phyloP scores from a whole-genome alignment of 2,113 vertebrate genomes.

The Podarcis cretensis region DNA sequence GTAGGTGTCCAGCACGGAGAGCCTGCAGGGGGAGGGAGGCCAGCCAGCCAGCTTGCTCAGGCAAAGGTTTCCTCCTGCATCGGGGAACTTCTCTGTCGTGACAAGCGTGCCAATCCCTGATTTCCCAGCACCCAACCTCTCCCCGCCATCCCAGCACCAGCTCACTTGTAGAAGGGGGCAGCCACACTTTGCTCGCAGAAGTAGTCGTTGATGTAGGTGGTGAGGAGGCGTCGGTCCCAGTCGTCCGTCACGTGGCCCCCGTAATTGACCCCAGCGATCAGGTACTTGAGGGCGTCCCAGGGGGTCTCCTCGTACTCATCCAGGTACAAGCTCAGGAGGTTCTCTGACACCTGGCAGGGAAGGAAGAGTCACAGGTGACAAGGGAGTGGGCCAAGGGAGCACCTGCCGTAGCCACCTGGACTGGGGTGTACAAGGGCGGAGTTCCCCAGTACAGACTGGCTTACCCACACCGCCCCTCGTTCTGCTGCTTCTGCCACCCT shows the following conservation, averaged over 20 bases:
- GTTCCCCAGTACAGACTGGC: neutral
- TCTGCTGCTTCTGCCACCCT: too few species aligned
- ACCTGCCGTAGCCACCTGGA: too few species aligned
- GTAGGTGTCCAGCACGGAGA: conserved; percentile 79
- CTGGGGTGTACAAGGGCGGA: neutral
- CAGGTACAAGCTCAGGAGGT: conserved; percentile 85
- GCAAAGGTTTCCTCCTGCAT: neutral
- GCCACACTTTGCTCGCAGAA: conserved; percentile 83
- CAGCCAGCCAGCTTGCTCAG: neutral
- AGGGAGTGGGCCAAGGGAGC: too few species aligned
- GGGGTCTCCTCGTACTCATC: conserved; percentile 87
- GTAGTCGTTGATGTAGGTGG: conserved; percentile 88
- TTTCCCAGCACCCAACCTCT: too few species aligned
- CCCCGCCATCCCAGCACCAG: neutral
- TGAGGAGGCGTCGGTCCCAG: conserved; percentile 88
- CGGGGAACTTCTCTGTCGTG: rapidly evolving
- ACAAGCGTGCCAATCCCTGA: too few species aligned
- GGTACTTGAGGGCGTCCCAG: conserved; percentile 90
- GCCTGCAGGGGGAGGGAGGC: conserved; percentile 62
- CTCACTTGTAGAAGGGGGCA: conserved; percentile 78
- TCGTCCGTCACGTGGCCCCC: conserved; percentile 90
- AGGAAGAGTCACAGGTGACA: neutral
- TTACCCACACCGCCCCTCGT: too few species aligned
- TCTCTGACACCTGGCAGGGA: conserved; percentile 82
- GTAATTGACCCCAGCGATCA: conserved; percentile 86